Evolutionary conservation across 37 sponge, comb jelly and placozoan genomes (phyloP), one percentile per base, ranked within the genome.

Genomic region (Eunapius fragilis): DNA sequence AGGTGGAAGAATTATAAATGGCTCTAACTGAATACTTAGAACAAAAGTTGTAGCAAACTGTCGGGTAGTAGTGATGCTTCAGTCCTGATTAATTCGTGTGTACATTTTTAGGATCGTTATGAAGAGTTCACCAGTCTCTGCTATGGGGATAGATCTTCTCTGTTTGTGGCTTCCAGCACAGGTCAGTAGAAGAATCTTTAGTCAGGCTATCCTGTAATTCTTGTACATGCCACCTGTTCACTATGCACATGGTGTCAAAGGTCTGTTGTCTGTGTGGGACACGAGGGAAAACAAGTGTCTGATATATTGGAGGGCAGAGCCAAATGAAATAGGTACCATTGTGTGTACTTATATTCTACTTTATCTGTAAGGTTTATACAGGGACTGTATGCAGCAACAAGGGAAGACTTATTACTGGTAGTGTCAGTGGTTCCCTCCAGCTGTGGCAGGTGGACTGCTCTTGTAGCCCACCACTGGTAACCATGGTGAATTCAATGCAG

Each of bases 211-310:
- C 0, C 25, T 77, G 25, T 71, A 28, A 25, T 28, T 37, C 80
- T 27, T 13, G 4, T 17, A 58, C 23, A 25, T 36, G 7, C 34
- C 37, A 77, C 80, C 12, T 34, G 80, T 38, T 68, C 48, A 50
- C 10, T 36, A 23, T 70, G 48, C 47, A 45, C 47, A 45, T 25
- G n/a, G n/a, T n/a, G n/a, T 32, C 26, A 10, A 67, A 96, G 97
- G 97, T 48, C 34, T 88, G 48, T 58, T 96, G 25, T 73, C 84
- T 72, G 58, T 91, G 47, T 96, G 97, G 97, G 86, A 89, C 77
- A 90, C 89, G 2, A 68, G 23, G 12, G 69, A 71, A 68, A 88
- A 92, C 76, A 77, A 25, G 49, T 96, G 97, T 80, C 72, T 89
- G 26, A 37, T 89, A 31, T 92, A 85, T 79, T 96, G 97, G 97